Evolutionary conservation across 2,797 vertebrate species (phyloP).

Genomic region (Cryptoprocta ferox): DNA sequence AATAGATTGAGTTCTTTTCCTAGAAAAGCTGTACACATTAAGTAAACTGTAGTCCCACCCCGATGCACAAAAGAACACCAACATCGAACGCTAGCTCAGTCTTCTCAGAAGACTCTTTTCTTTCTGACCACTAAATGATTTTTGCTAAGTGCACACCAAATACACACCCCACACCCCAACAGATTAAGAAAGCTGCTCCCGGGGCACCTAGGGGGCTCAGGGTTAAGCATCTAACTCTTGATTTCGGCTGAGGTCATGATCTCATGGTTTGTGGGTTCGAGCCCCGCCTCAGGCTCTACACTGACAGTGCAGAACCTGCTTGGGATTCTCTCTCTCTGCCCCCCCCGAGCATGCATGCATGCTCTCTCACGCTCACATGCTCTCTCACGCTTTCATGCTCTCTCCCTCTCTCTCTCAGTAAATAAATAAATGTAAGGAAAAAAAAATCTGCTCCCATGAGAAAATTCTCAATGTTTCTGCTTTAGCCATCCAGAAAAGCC

Average conservation of each 20-base stretch:
- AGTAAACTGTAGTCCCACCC: background rate
- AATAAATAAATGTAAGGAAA: no score
- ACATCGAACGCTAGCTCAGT: background rate
- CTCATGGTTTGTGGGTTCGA: no score
- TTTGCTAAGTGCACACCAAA: background rate
- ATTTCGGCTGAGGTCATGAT: background rate
- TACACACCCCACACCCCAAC: background rate
- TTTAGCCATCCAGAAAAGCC: background rate
- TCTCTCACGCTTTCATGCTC: no score
- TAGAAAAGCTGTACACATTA: background rate
- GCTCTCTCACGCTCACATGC: no score
- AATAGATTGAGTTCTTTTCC: slow-evolving; percentile 19
- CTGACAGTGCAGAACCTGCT: no score
- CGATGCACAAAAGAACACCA: background rate
- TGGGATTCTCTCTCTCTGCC: no score
- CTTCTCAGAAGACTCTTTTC: background rate
- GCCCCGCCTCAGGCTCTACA: no score
- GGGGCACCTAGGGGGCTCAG: background rate
- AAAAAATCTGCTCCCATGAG: background rate
- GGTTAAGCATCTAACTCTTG: background rate
- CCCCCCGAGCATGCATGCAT: no score
- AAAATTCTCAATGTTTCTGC: background rate
- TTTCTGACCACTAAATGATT: background rate
- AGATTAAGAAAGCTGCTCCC: background rate
- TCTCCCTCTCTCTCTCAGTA: no score